Conservation (phyloP, 2,797 vertebrate genomes). For the Pseudomugil gertrudae region DNA sequence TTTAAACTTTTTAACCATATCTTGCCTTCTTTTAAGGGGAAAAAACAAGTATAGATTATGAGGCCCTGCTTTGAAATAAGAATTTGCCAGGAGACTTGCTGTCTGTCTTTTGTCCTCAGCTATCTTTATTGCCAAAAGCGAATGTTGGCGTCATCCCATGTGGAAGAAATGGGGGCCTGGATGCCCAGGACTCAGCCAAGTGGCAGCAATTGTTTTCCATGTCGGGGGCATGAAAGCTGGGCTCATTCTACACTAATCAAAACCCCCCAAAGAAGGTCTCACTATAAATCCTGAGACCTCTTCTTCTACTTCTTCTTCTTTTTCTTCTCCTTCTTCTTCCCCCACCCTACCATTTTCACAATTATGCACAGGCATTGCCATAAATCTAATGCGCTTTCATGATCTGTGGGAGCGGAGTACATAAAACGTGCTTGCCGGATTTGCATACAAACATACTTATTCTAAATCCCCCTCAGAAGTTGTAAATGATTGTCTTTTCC, state of each 20-base stretch:
- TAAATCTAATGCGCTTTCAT: slow-evolving; percentile 94
- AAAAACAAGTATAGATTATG: slow-evolving; percentile 51
- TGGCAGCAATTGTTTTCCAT: slow-evolving; percentile 85
- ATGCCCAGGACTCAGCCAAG: slow-evolving; percentile 82
- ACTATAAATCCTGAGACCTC: slow-evolving; percentile 83
- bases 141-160: slow-evolving; percentile 83
- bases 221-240: slow-evolving; percentile 86
- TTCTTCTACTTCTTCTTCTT: slow-evolving; percentile 67
- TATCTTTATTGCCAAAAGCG: slow-evolving; percentile 85
- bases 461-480: slow-evolving; percentile 93
- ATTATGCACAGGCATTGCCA: slow-evolving; percentile 88
- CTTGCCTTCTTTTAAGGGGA: slow-evolving; percentile 22
- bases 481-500: slow-evolving; percentile 97
- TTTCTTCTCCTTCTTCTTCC: slow-evolving; percentile 28
- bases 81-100: slow-evolving; percentile 74
- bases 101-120: slow-evolving; percentile 80
- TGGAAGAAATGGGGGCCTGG: slow-evolving; percentile 79
- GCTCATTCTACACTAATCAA: slow-evolving; percentile 85
- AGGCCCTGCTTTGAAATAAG: slow-evolving; percentile 59
- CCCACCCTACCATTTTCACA: slow-evolving; percentile 76
- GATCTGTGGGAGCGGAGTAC: slow-evolving; percentile 94
- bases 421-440: slow-evolving; percentile 89
- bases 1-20: slow-evolving; percentile 44
- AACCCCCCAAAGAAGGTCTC: slow-evolving; percentile 83
- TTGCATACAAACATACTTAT: slow-evolving; percentile 93